A percentile compares a stretch with the other conserved stretches of the same genome.
phyloP scores from a whole-genome alignment of 2,113 vertebrate genomes.

The Callospermophilus lateralis region DNA sequence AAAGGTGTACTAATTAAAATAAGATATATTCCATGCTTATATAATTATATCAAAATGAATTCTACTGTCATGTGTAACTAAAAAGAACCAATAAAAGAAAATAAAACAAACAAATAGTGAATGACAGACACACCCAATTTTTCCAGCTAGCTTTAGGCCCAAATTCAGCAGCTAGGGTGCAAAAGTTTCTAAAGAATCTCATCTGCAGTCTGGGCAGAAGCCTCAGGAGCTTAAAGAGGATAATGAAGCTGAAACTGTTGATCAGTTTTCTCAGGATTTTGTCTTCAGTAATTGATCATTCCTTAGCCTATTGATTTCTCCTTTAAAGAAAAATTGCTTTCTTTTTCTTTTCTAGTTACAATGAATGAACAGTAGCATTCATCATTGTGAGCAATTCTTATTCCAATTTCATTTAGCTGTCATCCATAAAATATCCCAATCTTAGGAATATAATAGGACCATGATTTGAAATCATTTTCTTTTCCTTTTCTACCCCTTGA shows the following conservation, averaged over 20 bases:
- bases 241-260: conserved; percentile 44
- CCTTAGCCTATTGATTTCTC: conserved; percentile 46
- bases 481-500: background rate
- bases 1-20: too few species aligned
- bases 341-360: conserved; percentile 64
- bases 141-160: background rate
- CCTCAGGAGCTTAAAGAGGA: background rate
- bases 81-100: too few species aligned
- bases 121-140: background rate
- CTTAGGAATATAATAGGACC: conserved; percentile 35
- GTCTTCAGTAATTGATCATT: conserved; percentile 70
- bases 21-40: too few species aligned
- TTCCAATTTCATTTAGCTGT: conserved; percentile 69
- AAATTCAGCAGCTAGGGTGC: background rate
- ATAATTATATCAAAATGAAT: too few species aligned
- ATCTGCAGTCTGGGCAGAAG: background rate
- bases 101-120: background rate
- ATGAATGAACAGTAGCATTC: conserved; percentile 65
- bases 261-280: conserved; percentile 35
- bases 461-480: conserved; percentile 55
- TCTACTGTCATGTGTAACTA: too few species aligned
- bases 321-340: conserved; percentile 67
- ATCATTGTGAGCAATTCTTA: conserved; percentile 69
- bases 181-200: background rate
- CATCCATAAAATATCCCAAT: conserved; percentile 38